Percentiles rank a stretch among this genome's conserved stretches.
Evolutionary conservation across 2,113 vertebrate species (phyloP).

Genomic region (Corvus cornix): DNA sequence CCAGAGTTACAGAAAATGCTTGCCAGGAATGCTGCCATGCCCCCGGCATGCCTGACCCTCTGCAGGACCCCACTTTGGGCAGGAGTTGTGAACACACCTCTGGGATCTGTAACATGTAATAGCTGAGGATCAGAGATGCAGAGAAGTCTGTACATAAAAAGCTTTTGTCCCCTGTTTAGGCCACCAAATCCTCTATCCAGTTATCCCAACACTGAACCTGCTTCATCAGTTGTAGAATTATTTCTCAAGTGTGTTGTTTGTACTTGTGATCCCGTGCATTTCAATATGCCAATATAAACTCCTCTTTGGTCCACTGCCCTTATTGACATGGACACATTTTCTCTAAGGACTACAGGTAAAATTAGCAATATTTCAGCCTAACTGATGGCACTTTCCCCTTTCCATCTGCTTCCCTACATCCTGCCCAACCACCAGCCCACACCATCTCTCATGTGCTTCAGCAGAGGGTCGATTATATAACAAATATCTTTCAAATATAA

Average conservation of each 20-base stretch:
- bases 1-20: neutral
- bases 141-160: neutral
- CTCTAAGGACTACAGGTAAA: neutral
- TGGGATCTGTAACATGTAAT: neutral
- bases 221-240: neutral
- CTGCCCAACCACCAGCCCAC: neutral
- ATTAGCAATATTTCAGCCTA: neutral
- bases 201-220: neutral
- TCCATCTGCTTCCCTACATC: neutral
- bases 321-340: neutral
- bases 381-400: neutral
- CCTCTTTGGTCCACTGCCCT: neutral
- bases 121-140: neutral
- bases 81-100: neutral
- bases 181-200: neutral
- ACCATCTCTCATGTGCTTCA: neutral
- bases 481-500: neutral
- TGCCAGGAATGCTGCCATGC: neutral
- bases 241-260: neutral
- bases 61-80: neutral
- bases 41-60: accelerated
- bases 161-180: neutral
- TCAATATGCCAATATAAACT: neutral
- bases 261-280: neutral
- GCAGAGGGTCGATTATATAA: neutral